These are phyloP conservation scores for Caenorhabditis sp. DNA, from an alignment of 2,888 invertebrate species.

Conservation along the genomic window DNA sequence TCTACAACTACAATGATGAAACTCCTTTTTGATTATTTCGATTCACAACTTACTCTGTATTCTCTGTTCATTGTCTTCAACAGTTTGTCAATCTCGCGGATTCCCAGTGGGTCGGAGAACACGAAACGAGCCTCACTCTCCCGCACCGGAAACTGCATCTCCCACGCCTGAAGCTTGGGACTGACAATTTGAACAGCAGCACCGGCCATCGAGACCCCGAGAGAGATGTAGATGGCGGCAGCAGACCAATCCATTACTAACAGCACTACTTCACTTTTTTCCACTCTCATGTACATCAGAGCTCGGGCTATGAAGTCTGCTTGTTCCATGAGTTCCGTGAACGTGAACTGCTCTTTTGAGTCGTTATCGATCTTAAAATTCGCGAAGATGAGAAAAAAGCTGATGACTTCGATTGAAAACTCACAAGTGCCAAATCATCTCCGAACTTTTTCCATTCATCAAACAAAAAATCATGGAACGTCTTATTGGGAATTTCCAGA, in stretches of 20 bases:
- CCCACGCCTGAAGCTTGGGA: slow-evolving; percentile 61
- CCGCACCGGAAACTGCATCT: slow-evolving; percentile 58
- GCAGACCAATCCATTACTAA: slow-evolving; percentile 60
- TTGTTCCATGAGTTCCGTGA: slow-evolving; percentile 46
- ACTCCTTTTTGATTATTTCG: too few relatives aligned
- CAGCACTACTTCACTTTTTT: slow-evolving; percentile 59
- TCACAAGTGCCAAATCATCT: slow-evolving; percentile 55
- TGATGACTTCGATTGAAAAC: slow-evolving; percentile 4
- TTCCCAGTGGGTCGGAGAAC: slow-evolving; percentile 60
- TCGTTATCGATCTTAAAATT: slow-evolving; percentile 62
- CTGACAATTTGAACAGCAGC: slow-evolving; percentile 55
- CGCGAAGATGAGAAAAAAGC: too few relatives aligned
- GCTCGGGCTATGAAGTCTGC: slow-evolving; percentile 55
- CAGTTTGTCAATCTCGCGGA: slow-evolving; percentile 53
- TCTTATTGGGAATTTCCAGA: slow-evolving; percentile 52
- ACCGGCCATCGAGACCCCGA: slow-evolving; percentile 60
- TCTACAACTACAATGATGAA: slow-evolving; percentile 27
- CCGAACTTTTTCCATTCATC: slow-evolving; percentile 55
- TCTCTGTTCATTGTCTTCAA: slow-evolving; percentile 56
- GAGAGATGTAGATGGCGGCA: slow-evolving; percentile 53
- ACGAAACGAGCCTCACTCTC: slow-evolving; percentile 58
- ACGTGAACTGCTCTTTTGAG: slow-evolving; percentile 50
- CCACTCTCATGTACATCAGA: slow-evolving; percentile 49
- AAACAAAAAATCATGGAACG: slow-evolving; percentile 61
- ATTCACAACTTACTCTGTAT: slow-evolving; percentile 55